phyloP scores from a whole-genome alignment of 2,888 invertebrate species.

The Oxyscelio sp. region DNA sequence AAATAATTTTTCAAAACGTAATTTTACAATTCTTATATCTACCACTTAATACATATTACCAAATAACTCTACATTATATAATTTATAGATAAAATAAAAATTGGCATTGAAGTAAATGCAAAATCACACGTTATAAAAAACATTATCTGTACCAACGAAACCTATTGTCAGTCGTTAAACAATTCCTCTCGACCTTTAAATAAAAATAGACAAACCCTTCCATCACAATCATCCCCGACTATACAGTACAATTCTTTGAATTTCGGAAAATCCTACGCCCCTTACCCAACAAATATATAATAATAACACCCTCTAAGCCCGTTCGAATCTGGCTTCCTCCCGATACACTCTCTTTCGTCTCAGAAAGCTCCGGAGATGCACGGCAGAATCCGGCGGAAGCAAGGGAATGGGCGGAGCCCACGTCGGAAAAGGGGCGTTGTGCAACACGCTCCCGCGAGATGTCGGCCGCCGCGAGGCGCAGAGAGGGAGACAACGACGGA shows the following conservation, averaged over 20 bases:
- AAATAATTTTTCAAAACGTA: too few species aligned
- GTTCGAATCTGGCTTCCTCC: conserved; percentile 1
- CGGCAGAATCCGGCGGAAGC: conserved; percentile 64
- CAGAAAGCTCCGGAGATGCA: conserved; percentile 67
- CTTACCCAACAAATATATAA: neutral
- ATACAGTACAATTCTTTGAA: neutral
- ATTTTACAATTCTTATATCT: too few species aligned
- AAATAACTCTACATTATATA: too few species aligned
- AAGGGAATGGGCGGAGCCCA: conserved; percentile 81
- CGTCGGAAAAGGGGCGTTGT: conserved; percentile 84
- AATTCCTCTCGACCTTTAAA: neutral
- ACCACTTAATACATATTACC: too few species aligned
- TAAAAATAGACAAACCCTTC: neutral
- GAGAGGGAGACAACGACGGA: conserved; percentile 72
- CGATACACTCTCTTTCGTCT: conserved; percentile 33
- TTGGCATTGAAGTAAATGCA: too few species aligned
- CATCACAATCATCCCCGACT: neutral
- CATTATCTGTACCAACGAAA: too few species aligned
- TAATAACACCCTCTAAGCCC: neutral
- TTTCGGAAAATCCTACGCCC: neutral
- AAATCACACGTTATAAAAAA: too few species aligned
- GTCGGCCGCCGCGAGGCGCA: conserved; percentile 57
- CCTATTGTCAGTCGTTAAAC: too few species aligned
- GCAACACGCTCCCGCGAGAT: conserved; percentile 71
- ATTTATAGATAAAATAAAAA: too few species aligned